These are phyloP conservation scores for Holcopasites calliopsidis DNA, from an alignment of 1,140 invertebrate species.

Conservation along the genomic window DNA sequence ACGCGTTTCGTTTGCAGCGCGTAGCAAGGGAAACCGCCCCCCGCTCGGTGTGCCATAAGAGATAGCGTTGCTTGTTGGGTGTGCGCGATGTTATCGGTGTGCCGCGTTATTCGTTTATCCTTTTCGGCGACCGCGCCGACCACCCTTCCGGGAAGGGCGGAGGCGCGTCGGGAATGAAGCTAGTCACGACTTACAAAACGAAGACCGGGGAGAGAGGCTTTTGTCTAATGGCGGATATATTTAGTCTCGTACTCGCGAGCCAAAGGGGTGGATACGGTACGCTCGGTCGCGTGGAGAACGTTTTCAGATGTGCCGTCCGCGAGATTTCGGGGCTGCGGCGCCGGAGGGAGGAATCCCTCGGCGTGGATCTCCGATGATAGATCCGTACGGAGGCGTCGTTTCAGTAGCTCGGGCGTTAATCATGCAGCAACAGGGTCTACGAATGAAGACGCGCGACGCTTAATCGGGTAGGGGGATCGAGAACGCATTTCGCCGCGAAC, in stretches of 20 bases:
- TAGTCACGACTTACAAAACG: constrained; percentile 5
- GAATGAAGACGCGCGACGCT: no score
- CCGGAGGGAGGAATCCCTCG: not conserved
- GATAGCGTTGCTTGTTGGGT: constrained; percentile 41
- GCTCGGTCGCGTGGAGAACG: no score
- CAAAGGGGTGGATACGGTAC: constrained; percentile 1
- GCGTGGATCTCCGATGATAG: not conserved
- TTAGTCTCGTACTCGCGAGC: constrained; percentile 58
- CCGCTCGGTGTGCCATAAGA: constrained; percentile 57
- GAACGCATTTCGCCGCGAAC: not conserved
- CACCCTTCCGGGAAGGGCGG: no score
- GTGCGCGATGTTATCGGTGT: no score
- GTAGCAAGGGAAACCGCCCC: constrained; percentile 10
- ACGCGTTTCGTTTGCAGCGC: not conserved
- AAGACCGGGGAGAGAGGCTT: not conserved
- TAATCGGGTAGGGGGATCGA: no score
- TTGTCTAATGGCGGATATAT: no score
- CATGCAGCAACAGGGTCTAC: constrained; percentile 59
- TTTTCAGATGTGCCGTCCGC: constrained; percentile 62
- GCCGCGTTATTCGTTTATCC: no score
- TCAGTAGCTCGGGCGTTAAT: constrained; percentile 22
- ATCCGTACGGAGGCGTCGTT: constrained; percentile 36
- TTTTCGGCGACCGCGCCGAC: constrained; percentile 2
- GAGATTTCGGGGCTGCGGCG: no score
- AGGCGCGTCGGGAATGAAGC: no score